Evolutionary conservation across 2,888 invertebrate genomes (phyloP), one percentile per base, ranked within the genome.

Genomic region (Habrosyne pyritoides): DNA sequence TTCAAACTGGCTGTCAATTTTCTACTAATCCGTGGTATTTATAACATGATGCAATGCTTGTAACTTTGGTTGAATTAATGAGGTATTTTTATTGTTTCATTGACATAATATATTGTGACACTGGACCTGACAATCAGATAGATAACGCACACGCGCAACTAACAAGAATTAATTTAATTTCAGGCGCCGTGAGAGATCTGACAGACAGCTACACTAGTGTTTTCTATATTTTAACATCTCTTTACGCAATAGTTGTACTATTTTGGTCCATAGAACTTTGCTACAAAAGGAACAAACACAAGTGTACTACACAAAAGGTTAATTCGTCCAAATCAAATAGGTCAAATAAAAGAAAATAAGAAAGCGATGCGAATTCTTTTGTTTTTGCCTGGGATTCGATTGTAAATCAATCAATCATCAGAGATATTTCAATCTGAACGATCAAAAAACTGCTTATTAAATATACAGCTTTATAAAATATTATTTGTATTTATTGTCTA

Each of bases 181-280:
- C 79, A 95, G 95, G 94, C 61, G 84, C 92, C 26, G 85, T 95
- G n/a, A 92, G 94, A 69, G 93, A 94, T 55, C 73, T 89, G 60
- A 94, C 95, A 0, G 81, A 92, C 47, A 95, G 94, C 71, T 94
- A 94, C 66, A 79, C 86, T 0, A 87, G 94, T 53, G 94, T 93
- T 7, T 94, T 95, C 66, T 93, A 94, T 66, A 77, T 94, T 7
- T 75, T 95, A 10, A 89, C 94, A 24, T 85, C 84, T 1, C 77
- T 72, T 46, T 82, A 77, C 14, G 84, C 79, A 0, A 79, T 84
- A 10, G 71, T 84, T 0, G 57, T 74, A 0, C 61, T 88, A 42
- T 83, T 87, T 63, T 89, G 89, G 89, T 69, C 75, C 10, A 83
- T 89, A 56, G 89, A 89, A 63, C 56, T 88, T 2, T 69, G 79